These are phyloP conservation scores for Alligator mississippiensis DNA, from an alignment of 2,113 vertebrate genomes.

Conservation along the genomic window DNA sequence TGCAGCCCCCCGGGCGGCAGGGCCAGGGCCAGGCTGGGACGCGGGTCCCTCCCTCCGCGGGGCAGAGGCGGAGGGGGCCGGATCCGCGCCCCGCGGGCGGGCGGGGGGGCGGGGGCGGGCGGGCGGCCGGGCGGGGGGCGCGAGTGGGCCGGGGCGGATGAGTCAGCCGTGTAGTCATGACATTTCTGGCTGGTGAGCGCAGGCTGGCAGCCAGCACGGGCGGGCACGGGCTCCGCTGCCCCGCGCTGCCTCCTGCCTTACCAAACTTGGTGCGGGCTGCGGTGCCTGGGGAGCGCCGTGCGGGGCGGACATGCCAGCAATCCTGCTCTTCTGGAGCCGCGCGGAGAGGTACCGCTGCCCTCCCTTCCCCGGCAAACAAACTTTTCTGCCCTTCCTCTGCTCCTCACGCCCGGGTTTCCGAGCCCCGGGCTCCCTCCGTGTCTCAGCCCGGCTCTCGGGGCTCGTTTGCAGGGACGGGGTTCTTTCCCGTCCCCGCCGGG, in stretches of 20 bases:
- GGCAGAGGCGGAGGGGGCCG: neutral
- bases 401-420: neutral
- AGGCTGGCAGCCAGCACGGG: constrained; percentile 1
- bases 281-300: neutral
- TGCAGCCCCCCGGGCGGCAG: neutral
- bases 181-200: neutral
- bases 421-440: neutral
- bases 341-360: constrained; percentile 56
- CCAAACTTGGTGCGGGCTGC: neutral
- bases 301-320: constrained; percentile 60
- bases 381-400: neutral
- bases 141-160: neutral
- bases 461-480: too few species aligned
- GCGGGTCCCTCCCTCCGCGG: neutral
- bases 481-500: too few species aligned
- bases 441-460: neutral
- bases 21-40: too few species aligned
- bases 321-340: constrained; percentile 73
- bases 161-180: neutral
- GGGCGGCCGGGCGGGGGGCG: neutral
- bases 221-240: constrained; percentile 45
- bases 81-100: neutral
- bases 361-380: neutral
- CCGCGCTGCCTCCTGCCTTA: neutral
- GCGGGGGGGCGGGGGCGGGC: neutral